phyloP scores from a whole-genome alignment of 1,140 invertebrate species.

The Mycetomoellerius zeteki region DNA sequence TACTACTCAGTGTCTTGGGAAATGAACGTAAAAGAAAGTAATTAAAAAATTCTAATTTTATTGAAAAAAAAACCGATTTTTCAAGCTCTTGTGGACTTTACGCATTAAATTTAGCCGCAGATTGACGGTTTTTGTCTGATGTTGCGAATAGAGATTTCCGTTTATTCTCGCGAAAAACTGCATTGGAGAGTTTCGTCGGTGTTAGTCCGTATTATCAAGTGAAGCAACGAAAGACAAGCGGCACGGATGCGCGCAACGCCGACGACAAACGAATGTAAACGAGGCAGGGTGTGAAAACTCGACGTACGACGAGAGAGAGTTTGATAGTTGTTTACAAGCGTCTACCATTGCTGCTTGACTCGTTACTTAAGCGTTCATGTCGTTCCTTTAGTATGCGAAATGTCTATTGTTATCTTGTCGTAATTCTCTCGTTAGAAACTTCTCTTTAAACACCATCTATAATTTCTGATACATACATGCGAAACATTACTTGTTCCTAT shows the following conservation, averaged over 20 bases:
- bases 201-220: constrained; percentile 34
- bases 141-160: constrained; percentile 22
- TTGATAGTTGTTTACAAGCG: constrained; percentile 76
- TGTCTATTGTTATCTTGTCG: constrained; percentile 54
- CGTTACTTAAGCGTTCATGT: constrained; percentile 46
- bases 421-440: constrained; percentile 33
- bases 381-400: constrained; percentile 48
- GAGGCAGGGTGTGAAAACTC: constrained; percentile 76
- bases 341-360: constrained; percentile 68
- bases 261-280: constrained; percentile 77
- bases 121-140: background rate
- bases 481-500: background rate
- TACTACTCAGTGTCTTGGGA: background rate
- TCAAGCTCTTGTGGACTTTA: background rate
- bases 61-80: background rate
- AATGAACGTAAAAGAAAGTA: background rate
- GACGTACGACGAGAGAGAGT: constrained; percentile 75
- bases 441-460: constrained; percentile 9
- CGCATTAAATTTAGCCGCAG: constrained; percentile 12
- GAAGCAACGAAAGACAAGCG: constrained; percentile 64
- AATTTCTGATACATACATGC: constrained; percentile 4
- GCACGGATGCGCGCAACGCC: constrained; percentile 54
- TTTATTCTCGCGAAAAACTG: constrained; percentile 42
- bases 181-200: constrained; percentile 68
- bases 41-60: background rate